Conservation (phyloP, 2,888 invertebrate species). For the Agrochola macilenta region DNA sequence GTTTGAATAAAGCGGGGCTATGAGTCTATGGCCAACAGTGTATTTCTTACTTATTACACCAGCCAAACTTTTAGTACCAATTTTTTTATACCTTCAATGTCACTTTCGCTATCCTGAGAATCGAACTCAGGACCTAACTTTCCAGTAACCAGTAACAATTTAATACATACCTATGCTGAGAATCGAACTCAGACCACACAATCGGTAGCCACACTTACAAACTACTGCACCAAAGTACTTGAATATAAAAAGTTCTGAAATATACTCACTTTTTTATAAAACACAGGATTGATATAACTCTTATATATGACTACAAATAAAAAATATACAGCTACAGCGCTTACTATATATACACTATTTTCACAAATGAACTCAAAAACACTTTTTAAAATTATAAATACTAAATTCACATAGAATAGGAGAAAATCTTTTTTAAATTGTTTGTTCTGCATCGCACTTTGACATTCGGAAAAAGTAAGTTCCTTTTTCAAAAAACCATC, state of each 20-base stretch:
- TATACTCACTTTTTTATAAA: constrained; percentile 79
- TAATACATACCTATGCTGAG: not conserved
- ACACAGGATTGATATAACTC: constrained; percentile 76
- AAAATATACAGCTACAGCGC: constrained; percentile 68
- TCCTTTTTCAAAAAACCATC: constrained; percentile 31
- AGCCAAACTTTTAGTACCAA: too few species aligned
- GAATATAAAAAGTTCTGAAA: not conserved
- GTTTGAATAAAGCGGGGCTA: too few species aligned
- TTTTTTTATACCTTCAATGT: too few species aligned
- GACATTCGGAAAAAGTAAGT: constrained; percentile 43
- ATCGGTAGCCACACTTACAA: not conserved
- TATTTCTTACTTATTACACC: too few species aligned
- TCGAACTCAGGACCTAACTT: not conserved
- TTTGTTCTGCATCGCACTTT: constrained; percentile 34
- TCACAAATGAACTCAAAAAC: constrained; percentile 63
- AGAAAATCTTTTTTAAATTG: constrained; percentile 54
- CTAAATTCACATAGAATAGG: constrained; percentile 65
- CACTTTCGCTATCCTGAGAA: too few species aligned
- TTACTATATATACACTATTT: constrained; percentile 63
- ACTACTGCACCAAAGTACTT: not conserved
- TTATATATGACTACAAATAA: constrained; percentile 74
- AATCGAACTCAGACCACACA: not conserved
- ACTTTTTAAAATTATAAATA: constrained; percentile 53
- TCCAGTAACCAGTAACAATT: too few species aligned
- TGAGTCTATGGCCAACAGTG: too few species aligned